Base-by-base conservation (phyloP, 2,888 invertebrate genomes). In the Eulithis testata region DNA sequence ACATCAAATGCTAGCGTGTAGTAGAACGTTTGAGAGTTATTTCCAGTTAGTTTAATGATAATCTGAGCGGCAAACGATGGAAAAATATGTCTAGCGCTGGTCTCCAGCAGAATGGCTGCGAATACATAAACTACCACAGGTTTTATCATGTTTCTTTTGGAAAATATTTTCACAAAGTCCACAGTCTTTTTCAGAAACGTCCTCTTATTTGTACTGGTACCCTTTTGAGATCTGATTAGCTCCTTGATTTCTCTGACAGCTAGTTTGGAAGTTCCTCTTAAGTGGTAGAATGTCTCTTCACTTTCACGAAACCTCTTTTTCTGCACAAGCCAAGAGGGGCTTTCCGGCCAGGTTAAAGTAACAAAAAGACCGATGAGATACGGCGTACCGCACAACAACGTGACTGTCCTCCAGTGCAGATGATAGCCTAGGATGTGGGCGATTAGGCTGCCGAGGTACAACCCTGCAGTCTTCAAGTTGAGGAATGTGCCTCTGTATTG, bases 401-500 rank as follows among this genome's bases (percentile, higher is more conserved):
- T 14, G 21, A 9, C 14, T 47, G 47, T 47, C 47, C 7, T 47
- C 47, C 47, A 47, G 14, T 47, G 14, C 2, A 47, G 12, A 47
- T 47, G 11, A 47, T 47, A 47, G 47, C 47, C 47, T 7, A 47
- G 47, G 7, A 47, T 14, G 2, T 47, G 47, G 9, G 9, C 47
- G 9, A 47, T 8, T 9, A 47, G 14, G 11, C 47, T 47, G 14
- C 47, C 47, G 9, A 47, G 47, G 14, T 47, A 47, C 47, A 47
- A 9, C 9, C 67, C 69, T 60, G 59, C 43, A 58, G 69, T 47
- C 21, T 47, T 47, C 47, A 47, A 14, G 47, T 47, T 47, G 3
- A 47, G 47, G 47, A 47, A 47, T 47, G 14, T 14, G 47, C 47
- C 47, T 11, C 47, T 47, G 21, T 47, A 47, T 14, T 47, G 21